Base-by-base conservation (phyloP, 2,888 invertebrate genomes). In the Cremastinae sp. region DNA sequence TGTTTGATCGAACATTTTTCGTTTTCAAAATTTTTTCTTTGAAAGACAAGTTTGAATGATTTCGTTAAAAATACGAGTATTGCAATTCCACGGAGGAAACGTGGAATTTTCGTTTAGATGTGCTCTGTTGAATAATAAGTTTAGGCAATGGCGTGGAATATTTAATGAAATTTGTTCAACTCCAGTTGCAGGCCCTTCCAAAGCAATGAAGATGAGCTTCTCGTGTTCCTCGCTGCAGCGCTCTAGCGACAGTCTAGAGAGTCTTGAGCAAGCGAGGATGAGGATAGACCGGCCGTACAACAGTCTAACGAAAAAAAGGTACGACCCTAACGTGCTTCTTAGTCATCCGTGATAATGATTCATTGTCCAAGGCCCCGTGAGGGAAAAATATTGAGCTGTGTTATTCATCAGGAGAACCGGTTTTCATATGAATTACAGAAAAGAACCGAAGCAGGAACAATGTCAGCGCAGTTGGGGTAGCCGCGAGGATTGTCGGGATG, bases 151-250 rank as follows among this genome's bases (percentile, higher is more conserved):
- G 28, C 28, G 8, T 47, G 22, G 12, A 49, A 12, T 3, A 28
- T 16, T 41, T 36, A 18, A 66, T 65, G n/a, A 59, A n/a, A 12
- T 16, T 18, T 28, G 34, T 38, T 56, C 12, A 59, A 70, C 69
- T 74, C 75, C 73, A 75, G 75, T 91, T 91, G 12, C 90, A 94
- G 94, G 92, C 90, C 93, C 93, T 87, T 93, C 93, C 90, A 92
- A 93, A 89, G 93, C 93, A 79, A 93, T 94, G 93, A 95, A 95
- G 91, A 93, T 93, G 90, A 94, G 94, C 90, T 94, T 94, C 90
- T 96, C 96, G 84, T 92, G 96, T 91, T 95, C 96, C 87, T 96
- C 96, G 85, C 92, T 96, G 90, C 93, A 94, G 84, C 94, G 93
- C 85, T 92, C 92, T 86, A 91, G 92, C 84, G 90, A 90, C 38